Evolutionary conservation across 2,113 vertebrate genomes (phyloP).

Genomic region (Vulpes ferrilata): DNA sequence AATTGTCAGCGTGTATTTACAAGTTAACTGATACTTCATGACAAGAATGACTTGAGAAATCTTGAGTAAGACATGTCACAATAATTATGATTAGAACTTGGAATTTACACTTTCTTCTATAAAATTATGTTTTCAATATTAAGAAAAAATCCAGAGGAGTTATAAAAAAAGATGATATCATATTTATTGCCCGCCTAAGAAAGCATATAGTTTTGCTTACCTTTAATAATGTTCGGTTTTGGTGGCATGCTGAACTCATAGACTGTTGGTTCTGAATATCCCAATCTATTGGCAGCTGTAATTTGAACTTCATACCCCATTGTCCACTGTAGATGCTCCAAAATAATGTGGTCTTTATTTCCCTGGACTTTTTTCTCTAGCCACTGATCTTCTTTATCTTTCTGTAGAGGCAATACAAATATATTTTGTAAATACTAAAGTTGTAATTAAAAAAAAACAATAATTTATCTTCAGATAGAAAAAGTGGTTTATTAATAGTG

Average conservation of each 20-base stretch:
- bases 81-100: neutral
- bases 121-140: neutral
- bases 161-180: neutral
- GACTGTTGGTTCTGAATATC: conserved; percentile 96
- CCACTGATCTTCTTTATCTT: conserved; percentile 99
- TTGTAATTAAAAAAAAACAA: neutral
- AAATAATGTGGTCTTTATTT: conserved; percentile 94
- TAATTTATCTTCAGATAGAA: neutral
- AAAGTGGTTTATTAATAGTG: neutral
- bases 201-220: conserved; percentile 86
- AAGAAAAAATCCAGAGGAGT: neutral
- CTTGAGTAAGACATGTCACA: neutral
- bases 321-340: conserved; percentile 98
- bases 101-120: neutral
- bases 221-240: conserved; percentile 97
- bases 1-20: neutral
- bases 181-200: neutral
- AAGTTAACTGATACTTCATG: neutral
- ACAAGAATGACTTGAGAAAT: neutral
- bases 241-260: conserved; percentile 99
- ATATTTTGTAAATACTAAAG: neutral
- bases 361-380: conserved; percentile 97
- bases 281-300: conserved; percentile 96
- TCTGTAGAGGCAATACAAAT: conserved; percentile 79
- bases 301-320: conserved; percentile 98